A percentile compares a stretch with the other conserved stretches of the same genome.
phyloP scores from a whole-genome alignment of 2,888 invertebrate genomes.

The Spodoptera exigua region DNA sequence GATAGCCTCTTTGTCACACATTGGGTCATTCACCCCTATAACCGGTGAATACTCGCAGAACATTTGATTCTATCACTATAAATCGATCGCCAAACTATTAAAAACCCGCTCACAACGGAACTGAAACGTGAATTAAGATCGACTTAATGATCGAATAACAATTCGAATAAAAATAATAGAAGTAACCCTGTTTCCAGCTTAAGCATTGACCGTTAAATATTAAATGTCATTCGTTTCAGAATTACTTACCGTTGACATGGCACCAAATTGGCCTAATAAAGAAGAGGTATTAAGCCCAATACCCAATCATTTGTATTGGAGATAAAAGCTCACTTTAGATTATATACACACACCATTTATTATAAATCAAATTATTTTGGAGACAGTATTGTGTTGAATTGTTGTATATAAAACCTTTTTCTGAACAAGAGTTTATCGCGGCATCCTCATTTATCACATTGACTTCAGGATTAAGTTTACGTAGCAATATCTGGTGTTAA shows the following conservation, averaged over 20 bases:
- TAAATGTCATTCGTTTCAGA: slow-evolving; percentile 14
- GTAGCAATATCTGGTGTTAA: slow-evolving; percentile 24
- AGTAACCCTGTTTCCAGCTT: slow-evolving; percentile 9
- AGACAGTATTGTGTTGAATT: slow-evolving; percentile 9
- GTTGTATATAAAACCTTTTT: slow-evolving; percentile 9
- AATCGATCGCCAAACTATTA: slow-evolving; percentile 51
- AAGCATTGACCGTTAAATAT: slow-evolving; percentile 11
- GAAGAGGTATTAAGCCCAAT: slow-evolving; percentile 4
- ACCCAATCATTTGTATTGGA: slow-evolving; percentile 22
- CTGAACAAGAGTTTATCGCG: slow-evolving; percentile 22
- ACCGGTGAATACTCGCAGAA: slow-evolving; percentile 46
- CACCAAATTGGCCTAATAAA: slow-evolving; percentile 20
- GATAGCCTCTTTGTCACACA: slow-evolving; percentile 60
- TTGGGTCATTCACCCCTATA: slow-evolving; percentile 60
- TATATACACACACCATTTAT: slow-evolving; percentile 34
- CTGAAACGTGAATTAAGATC: slow-evolving; percentile 42
- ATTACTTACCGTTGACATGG: slow-evolving; percentile 28
- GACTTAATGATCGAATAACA: slow-evolving; percentile 43
- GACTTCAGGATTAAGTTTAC: slow-evolving; percentile 27
- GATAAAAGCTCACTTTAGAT: slow-evolving; percentile 27
- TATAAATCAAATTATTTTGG: slow-evolving; percentile 26
- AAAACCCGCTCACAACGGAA: slow-evolving; percentile 46
- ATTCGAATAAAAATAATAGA: slow-evolving; percentile 27
- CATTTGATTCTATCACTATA: slow-evolving; percentile 55
- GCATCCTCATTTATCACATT: slow-evolving; percentile 40